phyloP scores from a whole-genome alignment of 2,113 vertebrate species.

The Callorhinus ursinus region DNA sequence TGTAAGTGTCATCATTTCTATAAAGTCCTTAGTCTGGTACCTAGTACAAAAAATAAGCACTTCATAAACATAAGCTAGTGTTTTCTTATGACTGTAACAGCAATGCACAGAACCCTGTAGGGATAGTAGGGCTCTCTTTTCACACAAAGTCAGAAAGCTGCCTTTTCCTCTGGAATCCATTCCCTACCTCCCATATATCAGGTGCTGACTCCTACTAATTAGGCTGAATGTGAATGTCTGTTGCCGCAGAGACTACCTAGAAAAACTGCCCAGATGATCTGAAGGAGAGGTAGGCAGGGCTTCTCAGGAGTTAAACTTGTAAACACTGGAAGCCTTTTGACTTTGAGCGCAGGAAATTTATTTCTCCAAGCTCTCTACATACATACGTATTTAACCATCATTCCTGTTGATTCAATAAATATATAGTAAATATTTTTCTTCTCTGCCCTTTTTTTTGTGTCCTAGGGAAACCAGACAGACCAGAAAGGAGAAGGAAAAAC shows the following conservation, averaged over 20 bases:
- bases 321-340: background rate
- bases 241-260: background rate
- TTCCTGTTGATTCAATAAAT: background rate
- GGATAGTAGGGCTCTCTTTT: background rate
- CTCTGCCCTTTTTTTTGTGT: background rate
- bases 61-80: background rate
- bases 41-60: background rate
- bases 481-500: background rate
- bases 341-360: background rate
- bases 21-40: background rate
- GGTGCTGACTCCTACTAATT: background rate
- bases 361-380: background rate
- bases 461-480: background rate
- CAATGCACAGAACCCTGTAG: background rate
- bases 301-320: background rate
- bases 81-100: background rate
- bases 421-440: background rate
- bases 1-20: background rate
- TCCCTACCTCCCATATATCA: background rate
- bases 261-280: background rate
- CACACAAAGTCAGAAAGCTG: background rate
- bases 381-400: background rate
- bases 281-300: background rate
- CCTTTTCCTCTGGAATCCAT: background rate
- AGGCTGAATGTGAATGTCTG: background rate